phyloP scores from a whole-genome alignment of 2,797 vertebrate species.

The Melanotaenia maccullochi region DNA sequence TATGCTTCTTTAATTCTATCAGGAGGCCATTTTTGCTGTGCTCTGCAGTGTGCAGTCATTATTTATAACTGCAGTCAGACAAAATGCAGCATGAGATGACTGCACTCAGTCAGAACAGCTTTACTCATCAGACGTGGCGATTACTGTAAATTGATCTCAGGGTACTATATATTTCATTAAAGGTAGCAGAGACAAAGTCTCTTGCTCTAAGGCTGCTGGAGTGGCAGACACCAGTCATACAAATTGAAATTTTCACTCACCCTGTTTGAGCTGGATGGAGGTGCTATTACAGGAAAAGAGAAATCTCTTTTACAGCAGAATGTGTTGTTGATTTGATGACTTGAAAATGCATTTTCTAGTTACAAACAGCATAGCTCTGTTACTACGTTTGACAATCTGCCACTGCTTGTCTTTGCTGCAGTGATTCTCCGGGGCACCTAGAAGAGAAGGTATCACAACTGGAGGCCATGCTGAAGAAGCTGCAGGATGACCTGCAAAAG shows the following conservation, averaged over 20 bases:
- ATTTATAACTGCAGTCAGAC: conserved; percentile 32
- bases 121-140: conserved; percentile 23
- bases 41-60: conserved; percentile 16
- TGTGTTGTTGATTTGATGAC: conserved; percentile 13
- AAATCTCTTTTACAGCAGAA: background rate
- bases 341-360: background rate
- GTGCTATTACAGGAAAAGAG: background rate
- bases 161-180: conserved; percentile 41
- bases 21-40: background rate
- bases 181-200: conserved; percentile 15
- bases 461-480: conserved; percentile 89
- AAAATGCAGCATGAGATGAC: conserved; percentile 45
- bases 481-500: conserved; percentile 93
- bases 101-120: conserved; percentile 25
- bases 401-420: conserved; percentile 63
- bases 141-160: conserved; percentile 44
- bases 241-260: conserved; percentile 39
- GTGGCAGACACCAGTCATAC: conserved; percentile 44
- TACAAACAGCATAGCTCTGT: background rate
- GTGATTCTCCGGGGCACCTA: conserved; percentile 85
- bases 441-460: conserved; percentile 92
- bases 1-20: background rate
- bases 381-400: conserved; percentile 28
- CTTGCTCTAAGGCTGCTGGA: conserved; percentile 19
- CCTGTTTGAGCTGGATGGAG: background rate